A percentile compares a stretch with the other conserved stretches of the same genome.
phyloP scores from a whole-genome alignment of 2,888 invertebrate genomes.

The Eristalis tenax region DNA sequence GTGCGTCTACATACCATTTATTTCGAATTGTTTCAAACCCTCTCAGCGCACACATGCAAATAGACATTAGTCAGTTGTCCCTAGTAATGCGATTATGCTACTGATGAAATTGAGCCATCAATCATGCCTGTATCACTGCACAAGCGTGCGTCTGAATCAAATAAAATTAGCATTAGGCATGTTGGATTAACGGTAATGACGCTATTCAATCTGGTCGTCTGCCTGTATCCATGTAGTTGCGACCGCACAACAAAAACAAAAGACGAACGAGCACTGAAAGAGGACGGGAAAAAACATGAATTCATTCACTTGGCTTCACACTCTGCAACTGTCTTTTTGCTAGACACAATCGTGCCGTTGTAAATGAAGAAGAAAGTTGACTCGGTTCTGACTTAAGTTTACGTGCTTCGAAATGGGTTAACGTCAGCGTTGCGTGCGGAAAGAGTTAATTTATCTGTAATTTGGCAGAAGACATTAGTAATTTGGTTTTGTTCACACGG shows the following conservation, averaged over 20 bases:
- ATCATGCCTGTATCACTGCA: not conserved
- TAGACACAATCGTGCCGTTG: not conserved
- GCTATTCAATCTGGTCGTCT: not conserved
- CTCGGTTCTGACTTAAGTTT: not conserved
- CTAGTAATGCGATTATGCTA: not conserved
- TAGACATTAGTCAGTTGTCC: not conserved
- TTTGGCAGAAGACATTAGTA: not conserved
- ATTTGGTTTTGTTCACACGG: not conserved
- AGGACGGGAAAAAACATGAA: not conserved
- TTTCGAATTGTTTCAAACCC: not conserved
- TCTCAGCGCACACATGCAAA: not conserved
- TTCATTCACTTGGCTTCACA: slow-evolving; percentile 23
- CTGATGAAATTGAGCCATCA: slow-evolving; percentile 5
- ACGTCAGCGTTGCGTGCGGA: not conserved
- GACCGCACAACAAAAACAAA: not conserved
- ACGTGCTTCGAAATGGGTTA: not conserved
- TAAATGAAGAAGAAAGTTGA: slow-evolving; percentile 13
- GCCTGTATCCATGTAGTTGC: not conserved
- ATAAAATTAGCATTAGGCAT: not conserved
- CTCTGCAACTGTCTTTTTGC: not conserved
- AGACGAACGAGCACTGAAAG: not conserved
- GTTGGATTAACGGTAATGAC: not conserved
- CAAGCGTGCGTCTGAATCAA: not conserved
- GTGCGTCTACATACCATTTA: not conserved
- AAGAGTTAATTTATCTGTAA: not conserved